A percentile compares a stretch with the other conserved stretches of the same genome.
These are phyloP conservation scores for Nothura maculosa DNA, from an alignment of 2,797 vertebrate species.

Conservation along the genomic window DNA sequence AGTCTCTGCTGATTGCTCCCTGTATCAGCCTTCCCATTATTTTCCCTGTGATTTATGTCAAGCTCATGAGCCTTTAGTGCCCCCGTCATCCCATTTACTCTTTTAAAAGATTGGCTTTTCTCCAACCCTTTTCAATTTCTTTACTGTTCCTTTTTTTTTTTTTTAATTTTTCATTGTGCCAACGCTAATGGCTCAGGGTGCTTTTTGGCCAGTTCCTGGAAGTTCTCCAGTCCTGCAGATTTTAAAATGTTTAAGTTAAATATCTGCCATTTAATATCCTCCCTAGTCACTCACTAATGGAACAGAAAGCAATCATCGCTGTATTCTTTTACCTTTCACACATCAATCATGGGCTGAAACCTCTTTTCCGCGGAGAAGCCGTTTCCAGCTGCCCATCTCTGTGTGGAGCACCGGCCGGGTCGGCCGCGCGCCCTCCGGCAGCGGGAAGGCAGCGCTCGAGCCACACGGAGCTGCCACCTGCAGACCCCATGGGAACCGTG, in stretches of 20 bases:
- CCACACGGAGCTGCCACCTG: not conserved
- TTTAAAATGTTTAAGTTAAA: slow-evolving; percentile 51
- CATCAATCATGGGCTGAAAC: slow-evolving; percentile 20
- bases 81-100: slow-evolving; percentile 23
- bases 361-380: not conserved
- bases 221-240: slow-evolving; percentile 29
- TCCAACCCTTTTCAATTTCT: slow-evolving; percentile 55
- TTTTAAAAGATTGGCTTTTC: slow-evolving; percentile 48
- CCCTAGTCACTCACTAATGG: slow-evolving; percentile 53
- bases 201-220: slow-evolving; percentile 42
- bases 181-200: slow-evolving; percentile 45
- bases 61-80: not conserved
- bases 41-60: not conserved
- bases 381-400: not conserved
- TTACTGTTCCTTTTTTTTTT: not conserved
- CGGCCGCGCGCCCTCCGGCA: not conserved
- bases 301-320: slow-evolving; percentile 13
- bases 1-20: not conserved
- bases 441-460: not conserved
- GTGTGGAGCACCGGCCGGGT: not conserved
- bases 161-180: slow-evolving; percentile 15
- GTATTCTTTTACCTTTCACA: not conserved
- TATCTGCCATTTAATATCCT: slow-evolving; percentile 47
- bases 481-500: not conserved
- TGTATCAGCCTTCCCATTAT: not conserved